phyloP scores from a whole-genome alignment of 2,888 invertebrate species.

The Lordiphosa fenestrarum region DNA sequence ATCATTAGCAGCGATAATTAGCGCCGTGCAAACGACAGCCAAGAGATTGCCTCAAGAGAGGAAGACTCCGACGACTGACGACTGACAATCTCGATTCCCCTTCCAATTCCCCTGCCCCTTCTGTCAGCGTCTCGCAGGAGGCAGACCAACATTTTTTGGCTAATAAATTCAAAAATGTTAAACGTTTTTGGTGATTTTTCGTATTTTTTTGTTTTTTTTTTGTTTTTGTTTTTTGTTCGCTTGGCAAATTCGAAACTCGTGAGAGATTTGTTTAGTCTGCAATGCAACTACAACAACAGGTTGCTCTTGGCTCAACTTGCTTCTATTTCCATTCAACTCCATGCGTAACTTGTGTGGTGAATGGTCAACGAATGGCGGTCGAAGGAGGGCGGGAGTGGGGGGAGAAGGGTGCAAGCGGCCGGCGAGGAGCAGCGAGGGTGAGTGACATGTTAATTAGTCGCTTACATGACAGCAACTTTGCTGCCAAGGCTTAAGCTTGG shows the following conservation, averaged over 20 bases:
- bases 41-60: slow-evolving; percentile 53
- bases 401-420: not conserved
- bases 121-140: slow-evolving; percentile 3
- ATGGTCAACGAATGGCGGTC: slow-evolving; percentile 22
- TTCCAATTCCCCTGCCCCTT: too few relatives aligned
- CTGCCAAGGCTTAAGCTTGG: slow-evolving; percentile 48
- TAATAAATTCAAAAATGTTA: slow-evolving; percentile 74
- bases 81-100: slow-evolving; percentile 11
- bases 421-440: slow-evolving; percentile 31
- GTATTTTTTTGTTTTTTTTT: slow-evolving; percentile 30
- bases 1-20: slow-evolving; percentile 77
- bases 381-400: not conserved
- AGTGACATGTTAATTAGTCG: slow-evolving; percentile 77
- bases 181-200: slow-evolving; percentile 59
- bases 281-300: slow-evolving; percentile 30
- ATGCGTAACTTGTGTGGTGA: slow-evolving; percentile 35
- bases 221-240: slow-evolving; percentile 23
- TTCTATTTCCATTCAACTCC: slow-evolving; percentile 34
- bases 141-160: slow-evolving; percentile 51
- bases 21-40: slow-evolving; percentile 69
- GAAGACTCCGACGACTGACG: slow-evolving; percentile 16
- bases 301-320: slow-evolving; percentile 25
- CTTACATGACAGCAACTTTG: slow-evolving; percentile 75
- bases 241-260: slow-evolving; percentile 74
- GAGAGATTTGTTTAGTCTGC: slow-evolving; percentile 63